These are phyloP conservation scores for Phocoena sinus DNA, from an alignment of 2,113 vertebrate species.

Conservation along the genomic window DNA sequence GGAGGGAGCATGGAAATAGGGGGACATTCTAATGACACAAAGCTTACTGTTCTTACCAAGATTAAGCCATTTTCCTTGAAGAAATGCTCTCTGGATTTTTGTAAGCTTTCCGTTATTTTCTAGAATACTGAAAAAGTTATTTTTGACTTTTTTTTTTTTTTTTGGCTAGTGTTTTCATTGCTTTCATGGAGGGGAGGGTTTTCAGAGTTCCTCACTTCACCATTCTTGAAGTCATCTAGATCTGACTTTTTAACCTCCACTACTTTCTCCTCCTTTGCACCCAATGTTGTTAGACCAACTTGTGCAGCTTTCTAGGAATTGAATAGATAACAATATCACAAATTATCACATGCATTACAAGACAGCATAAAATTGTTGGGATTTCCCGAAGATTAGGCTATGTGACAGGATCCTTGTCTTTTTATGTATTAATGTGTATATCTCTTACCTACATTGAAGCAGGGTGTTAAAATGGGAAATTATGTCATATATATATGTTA, in stretches of 20 bases:
- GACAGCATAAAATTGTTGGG: background rate
- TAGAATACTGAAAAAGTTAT: background rate
- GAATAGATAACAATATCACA: background rate
- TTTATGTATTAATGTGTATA: background rate
- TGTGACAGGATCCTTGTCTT: background rate
- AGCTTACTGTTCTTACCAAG: background rate
- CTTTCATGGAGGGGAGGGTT: background rate
- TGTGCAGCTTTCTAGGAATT: background rate
- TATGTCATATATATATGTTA: background rate
- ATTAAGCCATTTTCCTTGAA: background rate
- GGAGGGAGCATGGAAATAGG: background rate
- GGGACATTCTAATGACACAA: background rate
- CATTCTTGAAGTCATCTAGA: background rate
- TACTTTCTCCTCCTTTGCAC: background rate
- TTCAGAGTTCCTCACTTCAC: background rate
- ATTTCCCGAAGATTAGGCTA: background rate
- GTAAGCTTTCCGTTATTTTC: conserved; percentile 20
- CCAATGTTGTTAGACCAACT: background rate
- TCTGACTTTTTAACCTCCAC: background rate
- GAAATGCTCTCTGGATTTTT: background rate
- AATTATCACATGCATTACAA: background rate
- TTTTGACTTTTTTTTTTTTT: background rate
- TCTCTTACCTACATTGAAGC: background rate
- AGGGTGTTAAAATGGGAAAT: background rate
- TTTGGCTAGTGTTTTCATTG: background rate